Conservation (phyloP, 2,797 vertebrate species). For the Sebastiscus tertius region DNA sequence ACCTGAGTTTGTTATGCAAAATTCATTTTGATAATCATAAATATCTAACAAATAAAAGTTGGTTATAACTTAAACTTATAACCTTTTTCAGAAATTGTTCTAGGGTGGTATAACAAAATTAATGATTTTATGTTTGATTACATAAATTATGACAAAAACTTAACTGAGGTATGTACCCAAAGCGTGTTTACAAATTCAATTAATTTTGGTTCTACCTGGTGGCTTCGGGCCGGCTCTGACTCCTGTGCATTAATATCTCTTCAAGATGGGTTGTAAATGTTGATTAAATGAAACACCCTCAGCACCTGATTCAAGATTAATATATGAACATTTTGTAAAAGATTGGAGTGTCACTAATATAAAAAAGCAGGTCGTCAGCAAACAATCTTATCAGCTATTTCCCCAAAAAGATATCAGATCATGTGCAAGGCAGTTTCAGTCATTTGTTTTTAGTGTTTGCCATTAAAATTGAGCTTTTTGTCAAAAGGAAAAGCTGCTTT, state of each 20-base stretch:
- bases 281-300: conserved; percentile 34
- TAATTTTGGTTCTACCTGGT: neutral
- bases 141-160: neutral
- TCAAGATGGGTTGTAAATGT: conserved; percentile 36
- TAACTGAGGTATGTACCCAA: conserved; percentile 2
- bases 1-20: neutral
- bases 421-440: conserved; percentile 63
- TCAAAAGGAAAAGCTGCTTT: conserved; percentile 59
- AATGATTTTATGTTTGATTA: neutral
- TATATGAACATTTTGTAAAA: conserved; percentile 39
- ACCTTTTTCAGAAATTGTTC: neutral
- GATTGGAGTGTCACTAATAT: conserved; percentile 57
- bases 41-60: neutral
- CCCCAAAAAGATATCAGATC: conserved; percentile 70
- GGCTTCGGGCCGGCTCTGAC: conserved; percentile 35
- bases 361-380: conserved; percentile 62
- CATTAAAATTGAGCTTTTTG: conserved; percentile 62
- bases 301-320: conserved; percentile 52
- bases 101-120: neutral
- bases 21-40: neutral
- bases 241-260: conserved; percentile 25
- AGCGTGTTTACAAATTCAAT: neutral
- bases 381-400: conserved; percentile 79
- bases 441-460: conserved; percentile 62
- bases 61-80: neutral